A percentile compares a stretch with the other conserved stretches of the same genome.
Evolutionary conservation across 2,113 vertebrate species (phyloP).

Genomic region (Illadopsis cleaveri): DNA sequence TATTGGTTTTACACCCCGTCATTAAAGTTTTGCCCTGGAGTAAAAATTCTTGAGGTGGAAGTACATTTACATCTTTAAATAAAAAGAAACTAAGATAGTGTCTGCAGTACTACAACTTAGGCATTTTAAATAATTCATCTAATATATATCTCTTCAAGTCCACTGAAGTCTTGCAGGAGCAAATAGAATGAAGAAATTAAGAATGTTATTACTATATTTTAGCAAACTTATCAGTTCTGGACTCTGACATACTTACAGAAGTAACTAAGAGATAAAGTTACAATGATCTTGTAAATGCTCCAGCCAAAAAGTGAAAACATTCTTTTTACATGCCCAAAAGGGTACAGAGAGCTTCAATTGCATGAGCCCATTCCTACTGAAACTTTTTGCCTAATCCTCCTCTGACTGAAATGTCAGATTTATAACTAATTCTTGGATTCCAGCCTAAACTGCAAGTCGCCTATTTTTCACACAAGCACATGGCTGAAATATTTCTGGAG

Average conservation of each 20-base stretch:
- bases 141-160: not conserved
- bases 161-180: not conserved
- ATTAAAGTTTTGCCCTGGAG: constrained; percentile 45
- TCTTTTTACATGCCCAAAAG: not conserved
- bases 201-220: not conserved
- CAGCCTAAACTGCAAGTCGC: not conserved
- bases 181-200: not conserved
- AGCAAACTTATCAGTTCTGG: not conserved
- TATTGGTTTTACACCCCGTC: constrained; percentile 34
- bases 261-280: not conserved
- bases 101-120: not conserved
- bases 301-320: not conserved
- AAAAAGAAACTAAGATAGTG: not conserved
- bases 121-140: not conserved
- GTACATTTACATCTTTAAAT: constrained; percentile 25
- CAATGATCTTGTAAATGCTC: not conserved
- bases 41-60: constrained; percentile 50
- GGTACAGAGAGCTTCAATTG: not conserved
- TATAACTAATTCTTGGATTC: not conserved
- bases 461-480: not conserved
- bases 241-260: not conserved
- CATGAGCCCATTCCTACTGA: not conserved
- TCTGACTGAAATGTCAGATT: not conserved
- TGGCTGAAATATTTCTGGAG: not conserved
- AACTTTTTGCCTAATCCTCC: not conserved